Evolutionary conservation across 2,888 invertebrate species (phyloP), one percentile per base, ranked within the genome.

Genomic region (Spisula solida): DNA sequence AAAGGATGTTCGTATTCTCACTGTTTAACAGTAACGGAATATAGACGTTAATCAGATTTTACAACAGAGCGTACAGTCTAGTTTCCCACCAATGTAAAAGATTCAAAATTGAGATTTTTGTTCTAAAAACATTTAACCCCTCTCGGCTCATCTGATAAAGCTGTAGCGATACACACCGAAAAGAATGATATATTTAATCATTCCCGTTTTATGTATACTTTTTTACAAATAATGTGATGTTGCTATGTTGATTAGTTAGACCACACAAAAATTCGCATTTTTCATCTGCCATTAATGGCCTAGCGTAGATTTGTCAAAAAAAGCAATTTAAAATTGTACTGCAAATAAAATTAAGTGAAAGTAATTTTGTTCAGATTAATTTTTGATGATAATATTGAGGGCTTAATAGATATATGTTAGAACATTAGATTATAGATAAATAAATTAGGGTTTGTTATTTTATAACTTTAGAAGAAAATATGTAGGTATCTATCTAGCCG

Each of bases 271-370:
- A 25, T 48, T 80, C 18, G 1, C 48, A 48, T 48, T 34, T 47
- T 12, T 48, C 51, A 48, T 25, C 20, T 29, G 18, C 41, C 47
- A 48, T 80, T 47, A 80, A 80, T 18, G 25, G 34, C n/a, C 29
- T 48, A 20, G 51, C 48, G 4, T 80, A 48, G 34, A 48, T 47
- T 41, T 80, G 47, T 80, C 80, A 51, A 48, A 25, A 25, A 10
- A 12, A 66, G 60, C 25, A 66, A 60, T 60, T 60, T 60, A 20
- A 60, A 60, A 25, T 66, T 66, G 25, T 25, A 66, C 60, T 25
- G 60, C 60, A 66, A 66, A 66, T 66, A 66, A 66, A 66, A 66
- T 66, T 66, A 66, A 66, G 60, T 66, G 60, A 66, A 66, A 66
- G 60, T 25, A 25, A 66, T 66, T 66, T 66, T 66, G 60, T 66